Evolutionary conservation across 2,113 vertebrate species (phyloP).

Genomic region (Dryoscopus gambensis): DNA sequence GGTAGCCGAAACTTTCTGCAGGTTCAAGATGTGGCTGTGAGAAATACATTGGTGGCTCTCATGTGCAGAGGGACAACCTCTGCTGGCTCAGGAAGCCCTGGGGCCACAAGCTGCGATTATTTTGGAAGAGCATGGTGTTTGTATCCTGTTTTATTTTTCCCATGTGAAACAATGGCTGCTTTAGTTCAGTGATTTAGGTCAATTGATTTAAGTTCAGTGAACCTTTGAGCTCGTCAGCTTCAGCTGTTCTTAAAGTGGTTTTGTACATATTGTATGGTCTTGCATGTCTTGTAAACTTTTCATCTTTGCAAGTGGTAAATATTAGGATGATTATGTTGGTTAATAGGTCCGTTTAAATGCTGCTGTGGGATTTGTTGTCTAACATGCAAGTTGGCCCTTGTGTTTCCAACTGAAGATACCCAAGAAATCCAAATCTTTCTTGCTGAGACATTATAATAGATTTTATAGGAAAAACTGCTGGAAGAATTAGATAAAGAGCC

Average conservation of each 20-base stretch:
- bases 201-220: not conserved
- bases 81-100: not conserved
- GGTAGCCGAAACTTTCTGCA: not conserved
- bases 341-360: not conserved
- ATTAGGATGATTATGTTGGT: not conserved
- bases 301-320: not conserved
- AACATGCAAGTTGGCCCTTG: not conserved
- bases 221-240: rapidly evolving
- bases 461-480: not conserved
- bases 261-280: not conserved
- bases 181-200: not conserved
- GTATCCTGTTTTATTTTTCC: not conserved
- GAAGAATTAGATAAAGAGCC: not conserved
- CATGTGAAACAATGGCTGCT: not conserved
- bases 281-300: not conserved
- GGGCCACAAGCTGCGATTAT: not conserved
- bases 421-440: not conserved
- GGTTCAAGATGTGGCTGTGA: not conserved
- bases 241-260: not conserved
- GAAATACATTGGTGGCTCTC: not conserved
- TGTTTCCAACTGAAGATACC: not conserved
- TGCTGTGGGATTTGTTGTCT: not conserved
- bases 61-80: not conserved
- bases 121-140: not conserved
- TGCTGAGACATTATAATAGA: not conserved